Conservation (phyloP, 2,113 vertebrate genomes). For the Coregonus clupeaformis region DNA sequence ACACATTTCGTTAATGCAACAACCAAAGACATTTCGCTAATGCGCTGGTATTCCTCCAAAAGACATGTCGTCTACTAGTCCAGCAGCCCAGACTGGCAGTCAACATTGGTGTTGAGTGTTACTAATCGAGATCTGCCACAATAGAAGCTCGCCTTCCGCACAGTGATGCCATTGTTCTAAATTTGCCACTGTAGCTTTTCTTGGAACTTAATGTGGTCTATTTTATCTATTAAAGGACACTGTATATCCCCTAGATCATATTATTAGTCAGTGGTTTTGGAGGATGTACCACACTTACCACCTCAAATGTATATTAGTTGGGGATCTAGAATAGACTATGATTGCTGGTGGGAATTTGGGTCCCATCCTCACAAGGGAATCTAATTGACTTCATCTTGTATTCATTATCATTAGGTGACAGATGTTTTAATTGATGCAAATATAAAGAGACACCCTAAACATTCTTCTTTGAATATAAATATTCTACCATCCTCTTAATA, state of each 20-base stretch:
- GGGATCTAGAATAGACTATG: background rate
- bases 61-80: background rate
- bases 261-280: background rate
- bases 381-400: too few relatives aligned
- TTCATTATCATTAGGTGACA: too few relatives aligned
- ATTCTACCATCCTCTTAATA: too few relatives aligned
- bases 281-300: background rate
- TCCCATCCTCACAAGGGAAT: too few relatives aligned
- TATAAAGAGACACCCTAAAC: too few relatives aligned
- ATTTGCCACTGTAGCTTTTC: slow-evolving; percentile 22
- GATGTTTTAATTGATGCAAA: too few relatives aligned
- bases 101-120: slow-evolving; percentile 17
- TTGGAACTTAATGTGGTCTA: slow-evolving; percentile 18
- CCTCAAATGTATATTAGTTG: background rate
- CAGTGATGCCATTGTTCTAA: slow-evolving; percentile 28
- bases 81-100: slow-evolving; percentile 13
- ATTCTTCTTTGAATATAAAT: too few relatives aligned
- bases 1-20: too few relatives aligned
- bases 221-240: slow-evolving; percentile 13
- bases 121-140: slow-evolving; percentile 5
- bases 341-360: background rate
- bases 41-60: too few relatives aligned
- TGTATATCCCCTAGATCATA: background rate
- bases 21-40: too few relatives aligned
- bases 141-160: slow-evolving; percentile 1